These are phyloP conservation scores for Oxyteleia sp. DNA, from an alignment of 2,888 invertebrate species.

Conservation along the genomic window DNA sequence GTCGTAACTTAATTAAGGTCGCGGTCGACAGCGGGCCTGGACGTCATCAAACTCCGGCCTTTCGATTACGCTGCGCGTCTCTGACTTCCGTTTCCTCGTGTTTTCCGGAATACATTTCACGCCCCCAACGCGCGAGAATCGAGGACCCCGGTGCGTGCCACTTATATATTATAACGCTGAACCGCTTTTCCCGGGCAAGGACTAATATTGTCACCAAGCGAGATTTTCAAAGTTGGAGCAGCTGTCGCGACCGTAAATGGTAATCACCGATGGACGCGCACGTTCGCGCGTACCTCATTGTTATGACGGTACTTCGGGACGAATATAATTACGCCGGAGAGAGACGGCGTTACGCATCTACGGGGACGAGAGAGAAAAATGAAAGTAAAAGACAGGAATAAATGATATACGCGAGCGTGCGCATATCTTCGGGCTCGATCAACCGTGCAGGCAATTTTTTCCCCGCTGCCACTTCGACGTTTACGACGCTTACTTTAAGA, in stretches of 20 bases:
- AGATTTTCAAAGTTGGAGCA: constrained; percentile 60
- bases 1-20: constrained; percentile 42
- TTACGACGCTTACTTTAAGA: background rate
- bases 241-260: constrained; percentile 56
- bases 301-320: constrained; percentile 23
- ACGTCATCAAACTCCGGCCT: constrained; percentile 35
- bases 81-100: constrained; percentile 36
- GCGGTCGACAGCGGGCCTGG: constrained; percentile 12
- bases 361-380: constrained; percentile 10
- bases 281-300: constrained; percentile 40
- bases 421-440: no score
- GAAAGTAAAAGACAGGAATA: constrained; percentile 1
- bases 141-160: constrained; percentile 24
- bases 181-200: constrained; percentile 40
- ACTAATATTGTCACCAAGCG: constrained; percentile 55
- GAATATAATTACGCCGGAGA: constrained; percentile 36
- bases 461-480: no score
- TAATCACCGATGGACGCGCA: constrained; percentile 51
- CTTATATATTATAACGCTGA: constrained; percentile 35
- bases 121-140: constrained; percentile 16
- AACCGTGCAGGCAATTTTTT: no score
- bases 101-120: constrained; percentile 47
- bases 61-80: constrained; percentile 36
- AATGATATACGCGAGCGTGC: no score
- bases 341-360: no score